Base-by-base conservation (phyloP, 1,140 invertebrate genomes). In the Liolophura sinensis region DNA sequence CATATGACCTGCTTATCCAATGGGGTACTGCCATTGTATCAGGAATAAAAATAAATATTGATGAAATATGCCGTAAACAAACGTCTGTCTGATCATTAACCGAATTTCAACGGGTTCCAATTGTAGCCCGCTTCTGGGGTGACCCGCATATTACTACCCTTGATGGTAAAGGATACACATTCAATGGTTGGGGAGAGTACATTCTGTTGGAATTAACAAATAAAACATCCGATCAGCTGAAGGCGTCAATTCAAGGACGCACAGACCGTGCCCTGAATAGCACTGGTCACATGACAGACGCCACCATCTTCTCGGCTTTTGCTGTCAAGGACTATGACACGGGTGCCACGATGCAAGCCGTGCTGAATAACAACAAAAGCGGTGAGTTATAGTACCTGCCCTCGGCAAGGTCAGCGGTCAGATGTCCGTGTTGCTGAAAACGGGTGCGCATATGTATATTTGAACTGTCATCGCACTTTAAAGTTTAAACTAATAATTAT, bases 161-260 rank as follows among this genome's bases (percentile, higher is more conserved):
- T 74, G 95, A 98, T 81, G 89, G 91, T 64, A 80, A 91, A 11
- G 88, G 91, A 47, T 98, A 97, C 76, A 97, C 95, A 0, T 98
- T 98, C 83, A 97, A 98, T 77, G 96, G 95, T 3, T 92, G 95
- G 86, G 96, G 96, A 71, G 96, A 98, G 84, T 98, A 94, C 74
- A 92, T 94, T 1, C 82, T 98, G 65, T 89, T 93, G 57, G 66
- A 74, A 18, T 51, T 70, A 4, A 31, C 15, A 9, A 48, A 63
- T 18, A 46, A 40, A 31, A 58, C 56, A n/a, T 59, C 62, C 47
- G 7, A 18, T 9, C 3, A 40, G 3, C 31, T 40, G 31, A 40
- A 40, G 31, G 31, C 31, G 31, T 40, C 31, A 3, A 40, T 72
- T 0, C 73, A 74, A 61, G 67, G 58, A 14, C 62, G 73, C 0